Evolutionary conservation across 2,888 invertebrate genomes (phyloP), one percentile per base, ranked within the genome.

Genomic region (Epinotia demarniana): DNA sequence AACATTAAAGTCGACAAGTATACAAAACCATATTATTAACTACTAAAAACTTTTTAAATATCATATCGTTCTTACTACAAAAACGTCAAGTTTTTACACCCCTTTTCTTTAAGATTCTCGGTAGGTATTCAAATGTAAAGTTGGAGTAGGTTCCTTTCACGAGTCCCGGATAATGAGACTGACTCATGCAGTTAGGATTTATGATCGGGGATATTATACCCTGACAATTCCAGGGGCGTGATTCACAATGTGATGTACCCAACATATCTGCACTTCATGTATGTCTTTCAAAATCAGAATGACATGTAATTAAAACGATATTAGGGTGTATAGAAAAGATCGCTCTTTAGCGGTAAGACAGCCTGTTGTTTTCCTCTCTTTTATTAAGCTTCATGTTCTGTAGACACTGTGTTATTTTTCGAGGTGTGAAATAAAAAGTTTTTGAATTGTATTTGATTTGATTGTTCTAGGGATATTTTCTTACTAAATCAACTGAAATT

Each of bases 121-220:
- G 53, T 53, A n/a, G n/a, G 33, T 71, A 71, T 62, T 62, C 61
- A 70, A 62, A 70, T 71, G 61, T 49, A 53, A 49, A 53, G 39
- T 61, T 13, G 61, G 33, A 33, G 33, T 27, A 61, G 61, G 27
- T 61, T 71, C 62, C 19, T 16, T 53, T 61, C 70, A 49, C 33
- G 53, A 49, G 33, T 49, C n/a, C 16, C 27, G 49, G 4, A 4
- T 70, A 13, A 70, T 53, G 33, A 18, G 49, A 13, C 13, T 27
- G 61, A 18, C 33, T 46, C n/a, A 49, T 70, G 61, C 5, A 53
- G 11, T 61, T 55, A 13, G 16, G 13, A 33, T 33, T 33, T 61
- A 16, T 13, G 33, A 60, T 60, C 27, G 13, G 27, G 60, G 27
- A 16, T 19, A 60, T 16, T 16, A 60, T 6, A 58, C 23, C 23